These are phyloP conservation scores for Steromphala cineraria DNA, from an alignment of 2,888 invertebrate genomes.

Conservation along the genomic window DNA sequence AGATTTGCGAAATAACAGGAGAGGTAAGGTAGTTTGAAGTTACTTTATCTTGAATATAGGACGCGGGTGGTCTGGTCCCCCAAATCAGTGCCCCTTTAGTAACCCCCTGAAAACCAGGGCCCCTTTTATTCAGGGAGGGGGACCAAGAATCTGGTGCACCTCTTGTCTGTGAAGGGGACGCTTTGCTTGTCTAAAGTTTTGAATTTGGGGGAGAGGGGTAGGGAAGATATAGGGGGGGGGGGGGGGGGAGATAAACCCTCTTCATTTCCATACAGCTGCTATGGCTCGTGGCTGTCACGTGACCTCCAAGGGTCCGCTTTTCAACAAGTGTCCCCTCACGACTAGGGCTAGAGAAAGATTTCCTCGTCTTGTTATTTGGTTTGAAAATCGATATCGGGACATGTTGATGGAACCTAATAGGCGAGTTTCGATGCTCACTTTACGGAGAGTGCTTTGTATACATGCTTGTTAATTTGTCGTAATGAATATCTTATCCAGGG, in stretches of 20 bases:
- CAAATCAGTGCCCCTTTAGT: too few species aligned
- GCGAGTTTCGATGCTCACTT: not conserved
- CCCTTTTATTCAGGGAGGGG: too few species aligned
- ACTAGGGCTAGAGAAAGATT: not conserved
- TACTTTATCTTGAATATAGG: too few species aligned
- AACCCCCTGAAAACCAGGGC: too few species aligned
- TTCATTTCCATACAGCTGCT: conserved; percentile 1
- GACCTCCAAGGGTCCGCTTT: not conserved
- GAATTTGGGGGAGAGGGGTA: not conserved
- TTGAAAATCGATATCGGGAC: not conserved
- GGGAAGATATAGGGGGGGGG: not conserved
- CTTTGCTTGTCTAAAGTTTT: too few species aligned
- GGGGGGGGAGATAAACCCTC: not conserved
- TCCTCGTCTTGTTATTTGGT: not conserved
- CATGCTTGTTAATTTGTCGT: conserved; percentile 5
- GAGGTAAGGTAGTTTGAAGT: too few species aligned
- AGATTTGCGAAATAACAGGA: too few species aligned
- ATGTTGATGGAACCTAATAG: conserved; percentile 3
- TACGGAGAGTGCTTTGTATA: not conserved
- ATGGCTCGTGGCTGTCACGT: not conserved
- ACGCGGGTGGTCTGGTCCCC: too few species aligned
- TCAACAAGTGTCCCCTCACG: not conserved
- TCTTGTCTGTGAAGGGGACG: too few species aligned
- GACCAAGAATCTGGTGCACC: too few species aligned
- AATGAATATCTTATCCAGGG: not conserved